Evolutionary conservation across 2,113 vertebrate genomes (phyloP), one percentile per base, ranked within the genome.

Genomic region (Nematolebias whitei): DNA sequence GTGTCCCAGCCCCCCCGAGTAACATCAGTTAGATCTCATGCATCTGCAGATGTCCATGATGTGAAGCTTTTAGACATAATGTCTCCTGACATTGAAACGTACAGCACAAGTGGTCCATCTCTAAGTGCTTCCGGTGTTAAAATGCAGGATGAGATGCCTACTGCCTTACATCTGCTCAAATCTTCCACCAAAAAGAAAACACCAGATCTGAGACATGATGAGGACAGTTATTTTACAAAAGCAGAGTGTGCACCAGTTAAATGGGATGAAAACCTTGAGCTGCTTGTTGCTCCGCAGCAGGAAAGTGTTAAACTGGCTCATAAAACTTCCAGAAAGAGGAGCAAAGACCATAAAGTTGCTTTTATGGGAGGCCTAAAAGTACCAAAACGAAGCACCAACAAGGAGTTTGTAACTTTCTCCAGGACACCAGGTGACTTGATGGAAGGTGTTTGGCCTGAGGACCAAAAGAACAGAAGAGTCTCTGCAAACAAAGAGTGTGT

Each of bases 291-390:
- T 26, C 39, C 29, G n/a, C 71, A 81, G 20, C 76, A 58, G 52
- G 79, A 88, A n/a, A 39, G 53, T 68, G 62, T 79, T 55, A 86
- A 68, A 78, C 52, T n/a, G 14, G n/a, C 76, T 53, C 80, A 66
- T 89, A 89, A 87, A 83, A 72, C 82, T 78, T 87, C 87, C 85
- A 87, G 86, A 58, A 89, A 92, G 75, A 86, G 87, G 61, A 91
- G 87, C 80, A 88, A 90, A 71, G 83, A 75, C n/a, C 43, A 72
- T 22, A 80, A 73, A 50, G 78, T 90, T 24, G 56, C 68, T 76
- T 86, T 83, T 65, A 65, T 53, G 3, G 67, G 78, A 32, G 82
- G 73, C 73, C 59, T 90, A 43, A 90, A 90, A 78, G 87, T 90
- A 49, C 85, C 85, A 53, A 91, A 91, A 76, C 87, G 84, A 79